These are phyloP conservation scores for Delichon dasypus DNA, from an alignment of 2,797 vertebrate species.

Conservation along the genomic window DNA sequence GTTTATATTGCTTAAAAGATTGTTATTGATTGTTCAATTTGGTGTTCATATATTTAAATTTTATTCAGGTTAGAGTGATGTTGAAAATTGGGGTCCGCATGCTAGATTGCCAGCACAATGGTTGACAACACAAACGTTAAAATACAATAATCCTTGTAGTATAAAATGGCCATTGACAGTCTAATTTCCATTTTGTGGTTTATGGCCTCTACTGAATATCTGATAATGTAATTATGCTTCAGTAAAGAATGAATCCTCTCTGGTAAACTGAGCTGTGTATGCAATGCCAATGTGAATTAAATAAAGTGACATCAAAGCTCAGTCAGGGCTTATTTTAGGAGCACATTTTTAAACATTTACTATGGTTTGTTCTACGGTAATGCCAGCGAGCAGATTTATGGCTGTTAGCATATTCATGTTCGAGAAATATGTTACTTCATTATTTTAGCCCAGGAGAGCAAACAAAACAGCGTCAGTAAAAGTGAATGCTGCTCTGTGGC, in stretches of 20 bases:
- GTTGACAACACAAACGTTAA: conserved; percentile 68
- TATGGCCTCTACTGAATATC: conserved; percentile 77
- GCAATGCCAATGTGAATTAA: conserved; percentile 72
- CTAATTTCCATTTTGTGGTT: conserved; percentile 77
- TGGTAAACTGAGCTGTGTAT: conserved; percentile 68
- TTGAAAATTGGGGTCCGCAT: conserved; percentile 69
- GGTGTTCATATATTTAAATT: conserved; percentile 73
- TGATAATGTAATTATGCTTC: conserved; percentile 74
- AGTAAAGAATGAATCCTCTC: conserved; percentile 72
- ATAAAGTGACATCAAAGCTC: conserved; percentile 68
- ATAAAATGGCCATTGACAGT: conserved; percentile 67
- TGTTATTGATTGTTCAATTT: conserved; percentile 70
- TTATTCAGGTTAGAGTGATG: conserved; percentile 72
- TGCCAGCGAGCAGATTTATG: conserved; percentile 61
- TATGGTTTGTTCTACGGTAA: conserved; percentile 66
- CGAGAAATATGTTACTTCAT: conserved; percentile 64
- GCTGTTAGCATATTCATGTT: conserved; percentile 63
- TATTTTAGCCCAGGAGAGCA: conserved; percentile 44
- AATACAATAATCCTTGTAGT: conserved; percentile 68
- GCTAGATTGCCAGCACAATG: conserved; percentile 41
- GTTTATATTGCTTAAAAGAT: conserved; percentile 57
- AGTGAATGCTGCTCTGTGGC: conserved; percentile 1
- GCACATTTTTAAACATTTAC: conserved; percentile 69
- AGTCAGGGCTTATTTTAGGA: conserved; percentile 66
- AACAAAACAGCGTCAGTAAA: conserved; percentile 11